Percentiles rank a stretch among this genome's conserved stretches.
Conservation (phyloP, 2,797 vertebrate species). For the Sphenodon punctatus region DNA sequence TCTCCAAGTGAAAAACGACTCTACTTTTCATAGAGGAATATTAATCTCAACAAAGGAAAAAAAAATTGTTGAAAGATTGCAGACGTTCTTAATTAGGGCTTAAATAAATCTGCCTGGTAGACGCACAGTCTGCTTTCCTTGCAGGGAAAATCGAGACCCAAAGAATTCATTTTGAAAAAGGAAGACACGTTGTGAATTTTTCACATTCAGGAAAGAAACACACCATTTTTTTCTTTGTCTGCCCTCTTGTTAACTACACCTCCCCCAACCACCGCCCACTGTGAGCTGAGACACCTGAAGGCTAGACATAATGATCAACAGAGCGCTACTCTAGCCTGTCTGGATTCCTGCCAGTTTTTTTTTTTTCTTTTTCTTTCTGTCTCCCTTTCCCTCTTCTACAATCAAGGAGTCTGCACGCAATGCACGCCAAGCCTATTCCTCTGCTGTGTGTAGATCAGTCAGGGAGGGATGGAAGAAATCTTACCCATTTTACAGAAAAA, state of each 20-base stretch:
- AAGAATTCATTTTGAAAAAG: slow-evolving; percentile 57
- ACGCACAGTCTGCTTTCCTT: slow-evolving; percentile 77
- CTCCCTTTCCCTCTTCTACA: slow-evolving; percentile 56
- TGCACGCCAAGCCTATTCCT: slow-evolving; percentile 74
- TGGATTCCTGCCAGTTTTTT: slow-evolving; percentile 84
- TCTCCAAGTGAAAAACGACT: slow-evolving; percentile 55
- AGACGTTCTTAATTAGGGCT: slow-evolving; percentile 94
- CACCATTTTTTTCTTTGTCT: slow-evolving; percentile 88
- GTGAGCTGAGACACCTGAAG: slow-evolving; percentile 92
- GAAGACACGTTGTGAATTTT: slow-evolving; percentile 33
- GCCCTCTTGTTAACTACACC: slow-evolving; percentile 84
- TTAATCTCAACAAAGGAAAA: slow-evolving; percentile 69
- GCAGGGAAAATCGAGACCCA: slow-evolving; percentile 60
- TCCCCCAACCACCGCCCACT: slow-evolving; percentile 84
- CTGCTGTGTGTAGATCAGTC: slow-evolving; percentile 75
- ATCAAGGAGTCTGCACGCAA: slow-evolving; percentile 81
- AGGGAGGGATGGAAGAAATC: slow-evolving; percentile 75
- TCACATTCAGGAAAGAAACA: slow-evolving; percentile 62
- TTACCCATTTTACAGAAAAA: slow-evolving; percentile 75
- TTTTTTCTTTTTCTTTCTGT: slow-evolving; percentile 23
- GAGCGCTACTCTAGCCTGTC: slow-evolving; percentile 86
- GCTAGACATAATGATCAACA: slow-evolving; percentile 95
- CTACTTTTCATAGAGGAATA: slow-evolving; percentile 56
- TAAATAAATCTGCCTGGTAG: slow-evolving; percentile 86
- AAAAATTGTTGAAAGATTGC: slow-evolving; percentile 87